These are phyloP conservation scores for Drosophila pseudotalamancana DNA, from an alignment of 2,888 invertebrate species.

Conservation along the genomic window DNA sequence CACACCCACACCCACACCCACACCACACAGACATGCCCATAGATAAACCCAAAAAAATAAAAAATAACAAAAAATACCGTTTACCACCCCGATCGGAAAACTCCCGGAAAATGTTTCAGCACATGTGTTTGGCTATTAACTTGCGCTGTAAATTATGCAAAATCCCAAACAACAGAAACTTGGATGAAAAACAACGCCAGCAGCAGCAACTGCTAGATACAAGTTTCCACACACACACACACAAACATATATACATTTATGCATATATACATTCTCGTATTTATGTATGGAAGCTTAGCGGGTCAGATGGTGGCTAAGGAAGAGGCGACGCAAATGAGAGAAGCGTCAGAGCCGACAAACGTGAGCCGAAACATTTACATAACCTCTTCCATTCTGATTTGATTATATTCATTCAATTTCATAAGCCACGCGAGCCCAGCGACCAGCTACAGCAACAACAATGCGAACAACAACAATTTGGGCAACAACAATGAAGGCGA, in stretches of 20 bases:
- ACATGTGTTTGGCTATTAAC: constrained; percentile 71
- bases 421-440: constrained; percentile 55
- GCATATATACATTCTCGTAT: neutral
- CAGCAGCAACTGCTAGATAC: constrained; percentile 31
- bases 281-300: no score
- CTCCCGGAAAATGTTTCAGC: constrained; percentile 34
- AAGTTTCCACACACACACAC: constrained; percentile 24
- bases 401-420: constrained; percentile 75
- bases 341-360: constrained; percentile 13
- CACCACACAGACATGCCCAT: neutral
- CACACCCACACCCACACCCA: neutral
- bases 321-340: constrained; percentile 12
- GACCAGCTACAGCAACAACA: constrained; percentile 11
- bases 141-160: constrained; percentile 72
- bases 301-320: neutral
- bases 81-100: constrained; percentile 1
- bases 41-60: constrained; percentile 23
- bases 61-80: no score
- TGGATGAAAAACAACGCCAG: constrained; percentile 12
- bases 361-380: constrained; percentile 64
- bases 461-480: neutral
- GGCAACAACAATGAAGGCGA: constrained; percentile 19
- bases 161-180: constrained; percentile 40
- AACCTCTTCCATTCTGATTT: constrained; percentile 69
- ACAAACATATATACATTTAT: neutral